Evolutionary conservation across 2,797 vertebrate genomes (phyloP).

Genomic region (Xenops minutus): DNA sequence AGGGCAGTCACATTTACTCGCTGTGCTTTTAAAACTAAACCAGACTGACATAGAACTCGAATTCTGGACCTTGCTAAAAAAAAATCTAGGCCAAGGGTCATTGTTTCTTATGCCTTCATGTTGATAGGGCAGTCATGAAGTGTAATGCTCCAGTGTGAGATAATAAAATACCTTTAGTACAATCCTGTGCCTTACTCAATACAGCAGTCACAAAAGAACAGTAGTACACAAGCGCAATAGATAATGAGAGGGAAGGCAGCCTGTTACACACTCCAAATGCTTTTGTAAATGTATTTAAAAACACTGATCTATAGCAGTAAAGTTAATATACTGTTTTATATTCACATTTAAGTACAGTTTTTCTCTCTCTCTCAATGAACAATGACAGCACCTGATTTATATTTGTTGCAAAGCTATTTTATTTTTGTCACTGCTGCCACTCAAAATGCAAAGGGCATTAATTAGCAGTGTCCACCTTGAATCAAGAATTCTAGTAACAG

Average conservation of each 20-base stretch:
- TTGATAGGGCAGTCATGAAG: background rate
- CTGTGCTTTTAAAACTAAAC: background rate
- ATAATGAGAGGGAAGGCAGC: background rate
- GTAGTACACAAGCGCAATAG: background rate
- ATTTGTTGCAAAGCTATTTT: constrained; percentile 42
- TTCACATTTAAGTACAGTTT: constrained; percentile 11
- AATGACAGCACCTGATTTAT: constrained; percentile 17
- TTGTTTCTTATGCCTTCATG: background rate
- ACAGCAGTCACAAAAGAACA: background rate
- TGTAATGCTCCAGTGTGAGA: background rate
- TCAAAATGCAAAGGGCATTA: background rate
- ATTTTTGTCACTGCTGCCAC: background rate
- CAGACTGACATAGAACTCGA: background rate
- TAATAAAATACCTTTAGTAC: background rate
- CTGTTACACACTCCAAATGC: background rate
- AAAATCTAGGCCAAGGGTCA: background rate
- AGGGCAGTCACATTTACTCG: rapidly evolving
- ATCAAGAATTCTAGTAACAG: background rate
- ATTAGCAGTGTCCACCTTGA: background rate
- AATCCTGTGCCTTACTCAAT: background rate
- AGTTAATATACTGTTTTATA: constrained; percentile 35
- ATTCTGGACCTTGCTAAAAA: background rate
- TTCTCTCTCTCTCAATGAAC: constrained; percentile 1
- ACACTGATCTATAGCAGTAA: background rate
- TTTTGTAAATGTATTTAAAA: constrained; percentile 29